A percentile compares a stretch with the other conserved stretches of the same genome.
These are phyloP conservation scores for Lumbricus terrestris DNA, from an alignment of 2,888 invertebrate species.

Conservation along the genomic window DNA sequence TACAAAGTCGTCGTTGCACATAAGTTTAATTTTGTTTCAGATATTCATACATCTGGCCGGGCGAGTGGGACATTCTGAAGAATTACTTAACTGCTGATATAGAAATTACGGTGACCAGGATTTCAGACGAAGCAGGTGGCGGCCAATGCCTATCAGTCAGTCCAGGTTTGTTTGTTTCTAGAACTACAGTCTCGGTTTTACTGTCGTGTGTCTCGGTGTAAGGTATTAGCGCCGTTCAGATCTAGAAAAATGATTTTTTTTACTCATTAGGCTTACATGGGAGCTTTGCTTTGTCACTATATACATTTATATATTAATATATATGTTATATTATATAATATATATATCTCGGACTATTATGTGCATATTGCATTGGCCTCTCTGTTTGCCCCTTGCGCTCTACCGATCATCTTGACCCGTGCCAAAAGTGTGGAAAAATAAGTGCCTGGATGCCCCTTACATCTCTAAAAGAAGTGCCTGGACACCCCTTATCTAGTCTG, in stretches of 20 bases:
- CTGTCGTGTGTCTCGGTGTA: not conserved
- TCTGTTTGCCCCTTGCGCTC: too few relatives aligned
- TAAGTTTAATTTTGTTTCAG: slow-evolving; percentile 33
- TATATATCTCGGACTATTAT: too few relatives aligned
- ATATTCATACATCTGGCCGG: slow-evolving; percentile 43
- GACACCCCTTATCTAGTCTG: too few relatives aligned
- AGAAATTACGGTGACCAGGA: slow-evolving; percentile 40
- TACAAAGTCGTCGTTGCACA: not conserved
- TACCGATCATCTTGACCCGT: too few relatives aligned
- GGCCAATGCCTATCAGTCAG: not conserved
- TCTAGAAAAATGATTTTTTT: not conserved
- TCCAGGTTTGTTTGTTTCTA: slow-evolving; percentile 16
- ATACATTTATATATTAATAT: too few relatives aligned
- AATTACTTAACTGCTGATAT: slow-evolving; percentile 44
- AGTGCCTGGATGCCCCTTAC: too few relatives aligned
- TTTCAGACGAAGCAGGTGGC: not conserved
- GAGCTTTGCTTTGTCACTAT: too few relatives aligned
- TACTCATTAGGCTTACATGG: not conserved
- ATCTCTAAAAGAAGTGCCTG: too few relatives aligned
- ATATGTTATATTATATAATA: too few relatives aligned
- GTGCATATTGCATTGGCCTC: too few relatives aligned
- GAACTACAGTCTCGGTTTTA: not conserved
- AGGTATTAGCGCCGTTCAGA: not conserved
- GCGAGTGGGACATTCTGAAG: slow-evolving; percentile 47
- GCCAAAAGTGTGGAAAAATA: too few relatives aligned